Evolutionary conservation across 2,113 vertebrate genomes (phyloP).

Genomic region (Scomber colias): DNA sequence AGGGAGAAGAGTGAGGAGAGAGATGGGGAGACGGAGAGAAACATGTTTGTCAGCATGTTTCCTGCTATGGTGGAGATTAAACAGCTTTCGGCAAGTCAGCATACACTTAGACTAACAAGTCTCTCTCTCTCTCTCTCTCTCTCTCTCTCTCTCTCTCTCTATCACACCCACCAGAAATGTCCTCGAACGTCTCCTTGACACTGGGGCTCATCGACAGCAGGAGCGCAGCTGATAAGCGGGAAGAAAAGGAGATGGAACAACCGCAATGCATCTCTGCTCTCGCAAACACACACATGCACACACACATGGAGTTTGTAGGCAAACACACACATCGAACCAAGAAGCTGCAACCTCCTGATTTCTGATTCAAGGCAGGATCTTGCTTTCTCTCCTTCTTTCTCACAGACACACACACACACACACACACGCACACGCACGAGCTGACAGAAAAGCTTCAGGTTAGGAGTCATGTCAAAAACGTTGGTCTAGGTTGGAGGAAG

Average conservation of each 20-base stretch:
- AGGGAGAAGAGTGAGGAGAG: neutral
- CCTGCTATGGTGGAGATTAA: constrained; percentile 65
- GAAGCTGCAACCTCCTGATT: too few relatives aligned
- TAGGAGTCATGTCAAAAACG: too few relatives aligned
- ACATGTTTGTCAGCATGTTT: constrained; percentile 74
- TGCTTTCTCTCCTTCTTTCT: too few relatives aligned
- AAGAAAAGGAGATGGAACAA: constrained; percentile 32
- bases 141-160: constrained; percentile 5
- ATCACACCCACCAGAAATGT: constrained; percentile 4
- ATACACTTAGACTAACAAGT: constrained; percentile 57
- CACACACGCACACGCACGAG: too few relatives aligned
- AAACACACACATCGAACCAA: constrained; percentile 27
- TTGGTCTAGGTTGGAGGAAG: too few relatives aligned
- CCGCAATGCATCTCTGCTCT: neutral
- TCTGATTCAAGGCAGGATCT: too few relatives aligned
- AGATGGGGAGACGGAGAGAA: constrained; percentile 5
- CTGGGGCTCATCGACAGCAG: constrained; percentile 42
- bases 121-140: neutral
- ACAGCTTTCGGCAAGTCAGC: constrained; percentile 61
- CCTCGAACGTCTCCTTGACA: constrained; percentile 65
- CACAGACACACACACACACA: too few relatives aligned
- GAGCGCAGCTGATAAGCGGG: constrained; percentile 48
- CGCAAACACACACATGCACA: constrained; percentile 9
- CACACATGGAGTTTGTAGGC: neutral
- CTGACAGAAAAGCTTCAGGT: too few relatives aligned